Conservation (phyloP, 2,797 vertebrate species). For the Tauraco hartlaubi region DNA sequence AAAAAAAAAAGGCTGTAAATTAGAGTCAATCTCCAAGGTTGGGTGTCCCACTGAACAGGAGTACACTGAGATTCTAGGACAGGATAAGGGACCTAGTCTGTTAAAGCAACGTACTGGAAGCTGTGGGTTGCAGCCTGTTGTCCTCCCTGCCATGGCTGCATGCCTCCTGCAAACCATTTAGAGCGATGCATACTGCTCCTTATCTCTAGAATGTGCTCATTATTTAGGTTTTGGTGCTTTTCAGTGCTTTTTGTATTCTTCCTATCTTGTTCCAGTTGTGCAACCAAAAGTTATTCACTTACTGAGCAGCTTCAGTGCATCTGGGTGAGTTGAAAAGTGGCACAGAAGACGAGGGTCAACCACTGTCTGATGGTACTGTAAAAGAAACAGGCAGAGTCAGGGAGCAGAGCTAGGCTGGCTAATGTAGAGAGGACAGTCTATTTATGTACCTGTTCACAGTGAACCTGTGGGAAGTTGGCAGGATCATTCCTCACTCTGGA, state of each 20-base stretch:
- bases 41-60: background rate
- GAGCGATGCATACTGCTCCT: background rate
- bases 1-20: background rate
- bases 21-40: background rate
- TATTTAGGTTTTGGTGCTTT: fast-evolving
- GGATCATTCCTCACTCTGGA: background rate
- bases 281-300: background rate
- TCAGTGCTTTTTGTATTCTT: background rate
- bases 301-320: background rate
- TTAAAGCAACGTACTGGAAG: fast-evolving
- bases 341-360: background rate
- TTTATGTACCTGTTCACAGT: background rate
- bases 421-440: background rate
- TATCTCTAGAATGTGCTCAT: background rate
- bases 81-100: background rate
- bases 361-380: background rate
- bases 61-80: background rate
- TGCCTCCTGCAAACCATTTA: background rate
- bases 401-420: background rate
- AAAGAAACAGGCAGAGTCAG: background rate
- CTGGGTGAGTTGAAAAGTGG: background rate
- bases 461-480: background rate
- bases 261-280: background rate
- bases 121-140: background rate
- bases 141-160: background rate